These are phyloP conservation scores for Heterotis niloticus DNA, from an alignment of 2,113 vertebrate genomes.

Conservation along the genomic window DNA sequence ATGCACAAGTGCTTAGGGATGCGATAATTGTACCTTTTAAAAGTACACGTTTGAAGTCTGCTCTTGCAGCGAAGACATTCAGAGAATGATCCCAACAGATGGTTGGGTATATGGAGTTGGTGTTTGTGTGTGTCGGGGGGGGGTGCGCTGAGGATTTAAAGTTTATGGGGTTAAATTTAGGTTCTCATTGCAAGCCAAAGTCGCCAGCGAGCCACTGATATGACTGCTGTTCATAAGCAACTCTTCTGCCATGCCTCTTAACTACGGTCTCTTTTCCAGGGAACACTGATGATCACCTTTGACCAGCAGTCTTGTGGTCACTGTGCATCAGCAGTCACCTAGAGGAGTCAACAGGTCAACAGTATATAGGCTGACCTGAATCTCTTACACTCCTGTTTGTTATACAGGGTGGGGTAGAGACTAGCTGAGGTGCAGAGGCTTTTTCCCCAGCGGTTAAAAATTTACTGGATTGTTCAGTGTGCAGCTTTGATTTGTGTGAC, in stretches of 20 bases:
- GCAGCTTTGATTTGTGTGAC: background rate
- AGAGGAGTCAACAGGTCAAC: background rate
- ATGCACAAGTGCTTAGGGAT: slow-evolving; percentile 15
- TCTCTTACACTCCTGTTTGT: background rate
- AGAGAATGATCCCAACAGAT: slow-evolving; percentile 18
- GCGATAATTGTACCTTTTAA: slow-evolving; percentile 34
- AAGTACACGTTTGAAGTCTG: background rate
- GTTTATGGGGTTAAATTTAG: slow-evolving; percentile 7
- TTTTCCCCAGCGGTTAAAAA: too few relatives aligned
- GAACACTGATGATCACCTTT: background rate
- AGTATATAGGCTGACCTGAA: too few relatives aligned
- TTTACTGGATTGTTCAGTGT: background rate
- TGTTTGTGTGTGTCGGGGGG: background rate
- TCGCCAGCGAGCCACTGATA: slow-evolving; percentile 53
- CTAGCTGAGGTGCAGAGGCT: background rate
- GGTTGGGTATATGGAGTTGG: slow-evolving; percentile 17
- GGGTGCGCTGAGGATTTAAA: background rate
- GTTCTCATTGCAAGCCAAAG: background rate
- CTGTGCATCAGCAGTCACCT: background rate
- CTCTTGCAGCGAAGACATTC: slow-evolving; percentile 12
- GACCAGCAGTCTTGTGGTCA: background rate
- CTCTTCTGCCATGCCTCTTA: background rate
- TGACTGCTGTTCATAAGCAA: slow-evolving; percentile 2
- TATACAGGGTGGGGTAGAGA: background rate
- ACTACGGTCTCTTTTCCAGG: background rate